Conservation (phyloP, 2,888 invertebrate species). For the Philonicus albiceps region DNA sequence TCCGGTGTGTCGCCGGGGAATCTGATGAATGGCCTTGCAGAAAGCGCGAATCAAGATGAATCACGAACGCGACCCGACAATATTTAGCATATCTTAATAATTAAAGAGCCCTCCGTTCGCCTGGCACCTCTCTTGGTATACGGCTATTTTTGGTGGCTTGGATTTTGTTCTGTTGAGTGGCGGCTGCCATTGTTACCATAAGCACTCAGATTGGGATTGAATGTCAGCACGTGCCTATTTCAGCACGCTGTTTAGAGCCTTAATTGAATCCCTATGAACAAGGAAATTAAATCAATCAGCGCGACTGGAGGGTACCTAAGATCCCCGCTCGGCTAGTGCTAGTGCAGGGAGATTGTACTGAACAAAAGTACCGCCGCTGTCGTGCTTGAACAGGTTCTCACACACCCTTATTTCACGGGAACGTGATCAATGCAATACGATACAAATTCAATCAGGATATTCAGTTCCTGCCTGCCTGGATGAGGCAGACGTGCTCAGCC, state of each 20-base stretch:
- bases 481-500: not conserved
- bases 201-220: conserved; percentile 13
- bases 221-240: conserved; percentile 31
- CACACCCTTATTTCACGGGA: not conserved
- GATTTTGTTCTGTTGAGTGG: not conserved
- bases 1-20: not conserved
- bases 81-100: conserved; percentile 30
- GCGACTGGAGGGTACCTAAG: not conserved
- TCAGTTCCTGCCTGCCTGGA: conserved; percentile 14
- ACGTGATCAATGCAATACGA: conserved; percentile 41
- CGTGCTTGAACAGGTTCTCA: conserved; percentile 1
- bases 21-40: conserved; percentile 16
- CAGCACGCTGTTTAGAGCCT: conserved; percentile 16
- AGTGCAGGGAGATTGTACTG: not conserved
- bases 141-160: conserved; percentile 29
- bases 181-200: conserved; percentile 13
- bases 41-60: conserved; percentile 39
- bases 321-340: not conserved
- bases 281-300: conserved; percentile 32
- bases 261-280: conserved; percentile 25
- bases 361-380: not conserved
- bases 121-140: not conserved
- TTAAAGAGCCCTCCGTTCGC: not conserved
- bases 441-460: conserved; percentile 45
- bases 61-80: conserved; percentile 26